A percentile compares a stretch with the other conserved stretches of the same genome.
phyloP scores from a whole-genome alignment of 2,113 vertebrate species.

The Sciurus niger region DNA sequence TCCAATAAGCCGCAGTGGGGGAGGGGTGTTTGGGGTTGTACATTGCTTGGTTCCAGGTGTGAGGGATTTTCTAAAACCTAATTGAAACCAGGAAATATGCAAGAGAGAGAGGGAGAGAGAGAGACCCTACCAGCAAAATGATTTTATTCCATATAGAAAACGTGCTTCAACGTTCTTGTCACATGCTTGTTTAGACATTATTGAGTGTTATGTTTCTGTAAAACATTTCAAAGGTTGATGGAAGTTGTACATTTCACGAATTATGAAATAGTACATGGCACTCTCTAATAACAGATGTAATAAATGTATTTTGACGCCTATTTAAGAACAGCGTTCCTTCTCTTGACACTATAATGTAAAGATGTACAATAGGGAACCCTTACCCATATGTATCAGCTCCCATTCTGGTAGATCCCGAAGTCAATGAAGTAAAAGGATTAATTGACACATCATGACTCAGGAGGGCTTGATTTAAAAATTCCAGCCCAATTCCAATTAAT shows the following conservation, averaged over 20 bases:
- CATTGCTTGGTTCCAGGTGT: slow-evolving; percentile 65
- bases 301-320: slow-evolving; percentile 67
- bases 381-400: neutral
- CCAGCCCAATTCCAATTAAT: slow-evolving; percentile 52
- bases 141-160: slow-evolving; percentile 75
- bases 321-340: slow-evolving; percentile 73
- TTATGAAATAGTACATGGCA: slow-evolving; percentile 73
- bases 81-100: slow-evolving; percentile 69
- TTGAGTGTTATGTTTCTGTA: slow-evolving; percentile 82
- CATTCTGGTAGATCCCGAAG: neutral
- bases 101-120: neutral
- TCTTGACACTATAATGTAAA: slow-evolving; percentile 56
- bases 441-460: neutral
- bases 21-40: slow-evolving; percentile 61
- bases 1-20: slow-evolving; percentile 78
- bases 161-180: slow-evolving; percentile 74
- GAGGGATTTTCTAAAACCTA: slow-evolving; percentile 72
- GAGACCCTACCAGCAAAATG: neutral
- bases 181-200: slow-evolving; percentile 82
- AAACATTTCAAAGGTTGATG: slow-evolving; percentile 84
- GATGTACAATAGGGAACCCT: slow-evolving; percentile 43
- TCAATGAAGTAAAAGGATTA: neutral
- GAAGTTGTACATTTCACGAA: slow-evolving; percentile 80
- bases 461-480: slow-evolving; percentile 63
- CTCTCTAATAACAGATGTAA: slow-evolving; percentile 71